Percentiles rank a stretch among this genome's conserved stretches.
These are phyloP conservation scores for Caenorhabditis parvicauda DNA, from an alignment of 2,888 invertebrate genomes.

Conservation along the genomic window DNA sequence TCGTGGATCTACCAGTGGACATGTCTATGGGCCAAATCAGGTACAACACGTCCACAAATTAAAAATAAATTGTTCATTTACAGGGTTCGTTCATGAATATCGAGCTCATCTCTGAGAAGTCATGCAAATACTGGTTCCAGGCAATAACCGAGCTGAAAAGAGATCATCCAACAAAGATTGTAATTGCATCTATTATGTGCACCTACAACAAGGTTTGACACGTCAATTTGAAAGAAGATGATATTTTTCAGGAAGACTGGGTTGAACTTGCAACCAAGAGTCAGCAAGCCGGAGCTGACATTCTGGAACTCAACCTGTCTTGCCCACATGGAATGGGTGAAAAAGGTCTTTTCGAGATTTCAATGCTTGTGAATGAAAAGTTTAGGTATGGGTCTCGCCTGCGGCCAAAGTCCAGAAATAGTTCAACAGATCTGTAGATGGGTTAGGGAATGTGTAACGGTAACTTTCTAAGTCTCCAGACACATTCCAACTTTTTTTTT, in stretches of 20 bases:
- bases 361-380: slow-evolving; percentile 67
- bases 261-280: slow-evolving; percentile 76
- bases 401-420: slow-evolving; percentile 86
- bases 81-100: slow-evolving; percentile 95
- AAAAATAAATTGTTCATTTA: neutral
- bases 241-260: slow-evolving; percentile 77
- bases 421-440: slow-evolving; percentile 86
- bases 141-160: slow-evolving; percentile 77
- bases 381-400: slow-evolving; percentile 98
- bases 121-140: slow-evolving; percentile 85
- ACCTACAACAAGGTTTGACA: slow-evolving; percentile 41
- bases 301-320: slow-evolving; percentile 89
- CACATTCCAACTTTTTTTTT: slow-evolving; percentile 65
- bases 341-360: slow-evolving; percentile 27
- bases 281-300: slow-evolving; percentile 80
- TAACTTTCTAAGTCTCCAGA: slow-evolving; percentile 23
- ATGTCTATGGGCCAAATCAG: slow-evolving; percentile 81
- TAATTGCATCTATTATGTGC: slow-evolving; percentile 61
- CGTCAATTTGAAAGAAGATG: neutral
- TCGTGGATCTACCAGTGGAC: slow-evolving; percentile 84
- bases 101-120: slow-evolving; percentile 95
- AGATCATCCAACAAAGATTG: slow-evolving; percentile 76
- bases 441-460: slow-evolving; percentile 71
- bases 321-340: slow-evolving; percentile 92
- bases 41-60: slow-evolving; percentile 1